phyloP scores from a whole-genome alignment of 1,140 invertebrate genomes.

The Bacillus rossius region DNA sequence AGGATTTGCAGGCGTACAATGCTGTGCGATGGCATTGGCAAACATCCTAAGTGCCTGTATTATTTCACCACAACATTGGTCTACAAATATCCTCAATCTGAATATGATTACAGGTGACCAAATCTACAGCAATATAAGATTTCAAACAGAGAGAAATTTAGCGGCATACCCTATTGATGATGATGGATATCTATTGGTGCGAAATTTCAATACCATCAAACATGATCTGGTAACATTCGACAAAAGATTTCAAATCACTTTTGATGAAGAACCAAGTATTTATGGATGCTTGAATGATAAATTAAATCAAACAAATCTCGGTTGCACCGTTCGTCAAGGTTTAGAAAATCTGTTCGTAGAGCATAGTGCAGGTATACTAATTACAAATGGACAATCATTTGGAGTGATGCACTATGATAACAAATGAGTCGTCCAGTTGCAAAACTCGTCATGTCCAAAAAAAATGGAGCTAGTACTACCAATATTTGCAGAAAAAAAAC shows the following conservation, averaged over 20 bases:
- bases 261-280: slow-evolving; percentile 3
- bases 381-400: no score
- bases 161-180: neutral
- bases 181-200: slow-evolving; percentile 1
- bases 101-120: slow-evolving; percentile 1
- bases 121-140: slow-evolving; percentile 3
- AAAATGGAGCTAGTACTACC: no score
- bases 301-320: neutral
- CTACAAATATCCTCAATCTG: neutral
- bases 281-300: neutral
- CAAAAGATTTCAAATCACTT: neutral
- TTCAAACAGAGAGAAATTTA: neutral
- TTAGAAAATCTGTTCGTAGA: neutral
- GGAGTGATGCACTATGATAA: no score
- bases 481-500: no score
- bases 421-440: no score
- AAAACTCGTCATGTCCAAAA: no score
- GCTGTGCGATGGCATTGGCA: slow-evolving; percentile 4
- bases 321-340: neutral
- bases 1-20: slow-evolving; percentile 5
- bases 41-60: slow-evolving; percentile 12
- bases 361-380: no score
- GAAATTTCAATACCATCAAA: neutral
- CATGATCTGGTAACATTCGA: neutral
- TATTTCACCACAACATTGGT: neutral